These are phyloP conservation scores for Ispidina lecontei DNA, from an alignment of 2,797 vertebrate genomes.

Conservation along the genomic window DNA sequence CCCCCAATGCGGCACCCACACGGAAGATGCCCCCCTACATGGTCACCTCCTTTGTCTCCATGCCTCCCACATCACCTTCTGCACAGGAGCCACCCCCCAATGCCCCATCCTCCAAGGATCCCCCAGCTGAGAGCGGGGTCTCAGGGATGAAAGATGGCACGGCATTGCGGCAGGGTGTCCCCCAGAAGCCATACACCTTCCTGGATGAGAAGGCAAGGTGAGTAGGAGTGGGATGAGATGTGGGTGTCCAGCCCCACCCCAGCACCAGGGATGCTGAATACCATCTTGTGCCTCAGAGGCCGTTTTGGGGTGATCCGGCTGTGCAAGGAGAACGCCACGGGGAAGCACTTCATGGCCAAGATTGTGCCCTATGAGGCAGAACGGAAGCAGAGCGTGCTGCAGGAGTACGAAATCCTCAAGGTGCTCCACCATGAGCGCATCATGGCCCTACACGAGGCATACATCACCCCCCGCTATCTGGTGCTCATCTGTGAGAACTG, in stretches of 20 bases:
- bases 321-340: conserved; percentile 94
- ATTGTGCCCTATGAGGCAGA: conserved; percentile 93
- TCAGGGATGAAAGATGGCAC: conserved; percentile 78
- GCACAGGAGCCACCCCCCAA: conserved; percentile 78
- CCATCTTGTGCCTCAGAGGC: conserved; percentile 77
- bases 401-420: conserved; percentile 97
- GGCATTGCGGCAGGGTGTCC: conserved; percentile 89
- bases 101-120: conserved; percentile 44
- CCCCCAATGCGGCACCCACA: conserved; percentile 23
- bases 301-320: conserved; percentile 95
- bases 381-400: conserved; percentile 88
- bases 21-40: conserved; percentile 68
- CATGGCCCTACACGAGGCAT: conserved; percentile 95
- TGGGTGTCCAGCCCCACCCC: too few relatives aligned
- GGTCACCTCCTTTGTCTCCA: conserved; percentile 79
- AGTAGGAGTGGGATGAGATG: not conserved
- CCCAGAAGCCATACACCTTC: conserved; percentile 98
- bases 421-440: conserved; percentile 92
- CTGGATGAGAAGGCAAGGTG: conserved; percentile 98
- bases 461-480: conserved; percentile 96
- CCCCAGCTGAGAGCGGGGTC: not conserved
- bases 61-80: conserved; percentile 72
- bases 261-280: not conserved
- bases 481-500: conserved; percentile 97
- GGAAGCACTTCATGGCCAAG: conserved; percentile 95